Evolutionary conservation across 2,888 invertebrate species (phyloP).

Genomic region (Drosophila borborema): DNA sequence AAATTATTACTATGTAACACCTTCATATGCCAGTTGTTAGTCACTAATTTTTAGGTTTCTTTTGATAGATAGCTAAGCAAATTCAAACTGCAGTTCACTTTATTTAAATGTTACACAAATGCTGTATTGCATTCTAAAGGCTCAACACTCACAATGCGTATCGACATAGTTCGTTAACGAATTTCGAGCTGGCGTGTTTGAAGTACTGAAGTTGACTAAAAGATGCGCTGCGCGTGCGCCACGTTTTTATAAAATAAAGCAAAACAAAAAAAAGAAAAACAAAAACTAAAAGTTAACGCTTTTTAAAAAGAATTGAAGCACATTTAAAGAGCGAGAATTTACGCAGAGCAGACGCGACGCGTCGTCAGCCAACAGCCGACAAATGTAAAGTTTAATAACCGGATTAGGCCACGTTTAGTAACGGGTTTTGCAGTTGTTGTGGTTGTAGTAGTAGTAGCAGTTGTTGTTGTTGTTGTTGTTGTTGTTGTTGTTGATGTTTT

Average conservation of each 20-base stretch:
- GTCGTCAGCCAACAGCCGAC: constrained; percentile 10
- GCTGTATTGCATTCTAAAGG: constrained; percentile 8
- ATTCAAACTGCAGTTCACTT: not conserved
- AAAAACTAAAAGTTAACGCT: not conserved
- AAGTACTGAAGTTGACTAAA: constrained; percentile 64
- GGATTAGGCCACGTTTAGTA: constrained; percentile 67
- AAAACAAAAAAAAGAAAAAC: constrained; percentile 34
- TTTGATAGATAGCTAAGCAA: not conserved
- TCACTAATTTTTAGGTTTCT: too few relatives aligned
- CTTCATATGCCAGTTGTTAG: too few relatives aligned
- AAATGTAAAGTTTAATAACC: constrained; percentile 78
- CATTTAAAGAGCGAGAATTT: constrained; percentile 51
- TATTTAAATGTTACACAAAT: not conserved
- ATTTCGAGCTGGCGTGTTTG: constrained; percentile 37
- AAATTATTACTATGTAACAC: too few relatives aligned
- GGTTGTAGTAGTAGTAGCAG: constrained; percentile 21
- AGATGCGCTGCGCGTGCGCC: constrained; percentile 68
- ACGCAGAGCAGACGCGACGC: constrained; percentile 16
- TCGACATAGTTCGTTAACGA: constrained; percentile 34
- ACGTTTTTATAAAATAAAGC: constrained; percentile 63
- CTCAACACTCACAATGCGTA: constrained; percentile 52
- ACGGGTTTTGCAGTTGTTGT: constrained; percentile 51
- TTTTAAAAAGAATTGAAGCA: constrained; percentile 40
- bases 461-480: constrained; percentile 16
- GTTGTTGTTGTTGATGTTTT: not conserved